Conservation (phyloP, 2,888 invertebrate species). For the Escarpia spicata region DNA sequence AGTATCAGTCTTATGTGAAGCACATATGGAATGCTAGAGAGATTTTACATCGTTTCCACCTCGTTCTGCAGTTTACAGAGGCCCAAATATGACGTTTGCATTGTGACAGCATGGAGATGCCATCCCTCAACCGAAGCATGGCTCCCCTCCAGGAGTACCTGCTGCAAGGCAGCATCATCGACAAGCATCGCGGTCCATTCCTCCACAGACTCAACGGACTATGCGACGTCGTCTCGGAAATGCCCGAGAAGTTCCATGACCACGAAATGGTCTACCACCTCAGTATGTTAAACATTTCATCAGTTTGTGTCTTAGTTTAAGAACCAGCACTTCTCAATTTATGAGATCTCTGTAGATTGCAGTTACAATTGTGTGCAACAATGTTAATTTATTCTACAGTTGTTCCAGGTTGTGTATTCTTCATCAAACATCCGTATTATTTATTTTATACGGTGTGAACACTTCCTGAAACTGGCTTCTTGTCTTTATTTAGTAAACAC, state of each 20-base stretch:
- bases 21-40: too few species aligned
- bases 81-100: neutral
- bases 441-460: too few species aligned
- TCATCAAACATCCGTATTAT: too few species aligned
- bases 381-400: too few species aligned
- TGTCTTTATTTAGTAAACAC: too few species aligned
- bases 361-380: too few species aligned
- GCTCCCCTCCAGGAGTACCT: constrained; percentile 83
- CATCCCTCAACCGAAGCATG: neutral
- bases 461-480: too few species aligned
- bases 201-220: constrained; percentile 88
- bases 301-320: too few species aligned
- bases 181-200: constrained; percentile 88
- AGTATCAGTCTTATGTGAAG: too few species aligned
- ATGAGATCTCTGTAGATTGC: neutral
- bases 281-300: constrained; percentile 51
- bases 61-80: too few species aligned
- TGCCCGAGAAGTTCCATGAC: constrained; percentile 91
- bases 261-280: constrained; percentile 80
- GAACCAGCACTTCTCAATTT: neutral
- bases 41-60: too few species aligned
- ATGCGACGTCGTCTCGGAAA: constrained; percentile 81
- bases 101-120: neutral
- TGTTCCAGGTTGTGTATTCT: too few species aligned
- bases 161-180: constrained; percentile 90